Conservation (phyloP, 53 echinoderm and acorn worm species). For the Echinarachnius parma region DNA sequence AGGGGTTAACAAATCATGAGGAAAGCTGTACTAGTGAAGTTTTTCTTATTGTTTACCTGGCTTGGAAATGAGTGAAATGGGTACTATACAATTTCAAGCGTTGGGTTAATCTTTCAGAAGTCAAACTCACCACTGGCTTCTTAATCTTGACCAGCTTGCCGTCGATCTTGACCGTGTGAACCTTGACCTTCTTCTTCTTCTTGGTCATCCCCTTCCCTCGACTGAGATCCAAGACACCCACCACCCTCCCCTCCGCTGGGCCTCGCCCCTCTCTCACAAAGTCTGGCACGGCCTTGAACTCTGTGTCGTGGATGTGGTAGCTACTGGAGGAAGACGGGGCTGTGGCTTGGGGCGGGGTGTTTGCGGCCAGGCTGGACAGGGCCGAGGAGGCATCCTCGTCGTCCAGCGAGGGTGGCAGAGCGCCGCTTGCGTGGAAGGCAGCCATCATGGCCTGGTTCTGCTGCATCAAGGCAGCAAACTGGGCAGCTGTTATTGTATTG, state of each 20-base stretch:
- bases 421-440: conserved; percentile 23
- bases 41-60: no score
- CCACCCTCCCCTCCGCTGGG: conserved; percentile 29
- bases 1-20: no score
- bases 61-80: no score
- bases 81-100: not conserved
- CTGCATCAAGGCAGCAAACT: conserved; percentile 53
- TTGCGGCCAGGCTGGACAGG: conserved; percentile 18
- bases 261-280: conserved; percentile 49
- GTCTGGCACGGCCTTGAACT: conserved; percentile 42
- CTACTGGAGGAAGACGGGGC: conserved; percentile 1
- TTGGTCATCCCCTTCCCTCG: conserved; percentile 42
- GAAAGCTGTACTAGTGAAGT: no score
- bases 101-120: not conserved
- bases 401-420: not conserved
- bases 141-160: conserved; percentile 36
- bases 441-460: conserved; percentile 52
- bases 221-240: conserved; percentile 29
- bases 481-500: conserved; percentile 48
- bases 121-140: conserved; percentile 50
- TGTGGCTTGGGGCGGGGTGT: conserved; percentile 31
- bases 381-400: conserved; percentile 18
- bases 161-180: conserved; percentile 41
- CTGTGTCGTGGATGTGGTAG: conserved; percentile 55
- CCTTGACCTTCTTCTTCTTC: conserved; percentile 66